phyloP scores from a whole-genome alignment of 2,797 vertebrate genomes.

The Delichon dasypus region DNA sequence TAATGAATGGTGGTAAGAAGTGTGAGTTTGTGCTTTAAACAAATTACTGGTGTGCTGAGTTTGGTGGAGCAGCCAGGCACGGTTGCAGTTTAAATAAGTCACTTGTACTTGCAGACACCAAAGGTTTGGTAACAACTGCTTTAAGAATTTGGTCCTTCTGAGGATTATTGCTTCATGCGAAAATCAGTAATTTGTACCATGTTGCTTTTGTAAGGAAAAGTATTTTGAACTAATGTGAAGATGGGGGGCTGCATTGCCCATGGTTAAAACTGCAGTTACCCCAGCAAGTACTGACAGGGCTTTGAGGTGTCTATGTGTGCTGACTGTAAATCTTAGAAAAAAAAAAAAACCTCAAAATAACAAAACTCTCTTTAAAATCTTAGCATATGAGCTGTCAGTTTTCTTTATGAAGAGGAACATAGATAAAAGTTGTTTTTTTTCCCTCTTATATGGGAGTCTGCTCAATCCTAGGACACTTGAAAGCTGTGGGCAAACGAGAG shows the following conservation, averaged over 20 bases:
- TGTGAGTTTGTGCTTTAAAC: slow-evolving; percentile 37
- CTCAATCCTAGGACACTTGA: neutral
- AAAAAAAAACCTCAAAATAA: neutral
- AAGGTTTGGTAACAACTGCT: neutral
- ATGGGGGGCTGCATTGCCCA: neutral
- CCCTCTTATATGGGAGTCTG: neutral
- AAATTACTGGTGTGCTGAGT: slow-evolving; percentile 21
- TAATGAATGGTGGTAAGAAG: slow-evolving; percentile 12
- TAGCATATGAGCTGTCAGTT: neutral
- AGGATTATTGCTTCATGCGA: neutral
- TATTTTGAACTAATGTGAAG: neutral
- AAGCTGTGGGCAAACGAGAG: neutral
- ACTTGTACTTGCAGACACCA: neutral
- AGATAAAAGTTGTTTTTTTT: fast-evolving
- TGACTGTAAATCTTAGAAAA: neutral
- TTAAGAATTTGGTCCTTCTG: slow-evolving; percentile 27
- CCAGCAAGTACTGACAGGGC: neutral
- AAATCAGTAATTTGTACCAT: neutral
- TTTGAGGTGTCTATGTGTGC: neutral
- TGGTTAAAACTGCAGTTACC: neutral
- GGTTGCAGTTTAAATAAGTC: slow-evolving; percentile 29
- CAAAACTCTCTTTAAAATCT: neutral
- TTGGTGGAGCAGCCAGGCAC: slow-evolving; percentile 20
- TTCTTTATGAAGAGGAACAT: neutral
- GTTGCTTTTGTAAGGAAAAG: neutral